Base-by-base conservation (phyloP, 2,113 vertebrate species). In the Engystomops pustulosus region DNA sequence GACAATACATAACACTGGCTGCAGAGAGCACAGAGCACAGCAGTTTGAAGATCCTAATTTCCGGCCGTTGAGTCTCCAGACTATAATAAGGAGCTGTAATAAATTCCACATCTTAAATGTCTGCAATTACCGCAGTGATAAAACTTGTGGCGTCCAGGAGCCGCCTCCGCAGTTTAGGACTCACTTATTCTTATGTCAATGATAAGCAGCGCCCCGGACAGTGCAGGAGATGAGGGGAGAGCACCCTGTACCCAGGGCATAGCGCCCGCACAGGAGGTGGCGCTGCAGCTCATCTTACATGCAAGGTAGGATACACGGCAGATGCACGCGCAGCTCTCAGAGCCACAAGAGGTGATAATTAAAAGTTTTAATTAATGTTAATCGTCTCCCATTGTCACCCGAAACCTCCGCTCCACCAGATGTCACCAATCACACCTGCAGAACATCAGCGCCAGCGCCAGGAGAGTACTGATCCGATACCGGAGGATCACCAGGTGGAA, bases 291-390 rank as follows among this genome's bases (percentile, higher is more conserved):
- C 38, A 27, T 74, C 71, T 51, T 27, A 20, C 72, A 32, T 75
- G 51, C 72, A 75, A 18, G 60, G 65, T 78, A 51, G 20, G 60
- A 27, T 51, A 30, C 87, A 62, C 88, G 89, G 60, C 65, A 90
- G 85, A 86, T 88, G 88, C 90, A 91, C 89, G 74, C 80, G 60
- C 68, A 70, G 90, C 89, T 90, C 92, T 93, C 87, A 87, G 89
- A 89, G 86, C 89, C 90, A 86, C 87, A 70, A 87, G 89, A 92
- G 90, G 92, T 93, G 93, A 89, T 93, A 93, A 94, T 93, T 91
- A 90, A 91, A 93, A 91, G 88, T 91, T 92, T 91, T 93, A 91
- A 93, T 94, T 90, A 92, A 93, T 87, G 92, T 88, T 93, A 93
- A 92, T 93, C 88, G 89, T 87, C 91, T 92, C 89, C 91, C 90